These are phyloP conservation scores for Microplitis demolitor DNA, from an alignment of 1,140 invertebrate species.

Conservation along the genomic window DNA sequence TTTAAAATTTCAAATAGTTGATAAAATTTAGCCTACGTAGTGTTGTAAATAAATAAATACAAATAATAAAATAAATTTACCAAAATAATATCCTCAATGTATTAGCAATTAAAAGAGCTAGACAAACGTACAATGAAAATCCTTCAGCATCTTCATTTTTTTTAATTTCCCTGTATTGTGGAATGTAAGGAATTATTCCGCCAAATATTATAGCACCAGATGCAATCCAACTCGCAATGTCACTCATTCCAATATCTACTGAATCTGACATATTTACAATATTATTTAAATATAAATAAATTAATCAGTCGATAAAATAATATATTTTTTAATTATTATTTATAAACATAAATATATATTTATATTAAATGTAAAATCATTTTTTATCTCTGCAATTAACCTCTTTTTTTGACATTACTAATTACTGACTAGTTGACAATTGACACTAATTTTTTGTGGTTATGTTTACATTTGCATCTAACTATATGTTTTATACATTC, in stretches of 20 bases:
- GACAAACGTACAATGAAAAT: constrained; percentile 95
- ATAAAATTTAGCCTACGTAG: no score
- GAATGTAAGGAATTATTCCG: constrained; percentile 84
- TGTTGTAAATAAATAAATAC: neutral
- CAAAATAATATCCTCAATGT: constrained; percentile 97
- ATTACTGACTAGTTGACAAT: no score
- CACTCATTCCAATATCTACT: constrained; percentile 63
- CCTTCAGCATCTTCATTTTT: constrained; percentile 90
- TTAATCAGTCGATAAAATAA: neutral
- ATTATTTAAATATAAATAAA: neutral
- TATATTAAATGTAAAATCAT: no score
- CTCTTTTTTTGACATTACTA: no score
- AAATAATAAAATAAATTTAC: constrained; percentile 66
- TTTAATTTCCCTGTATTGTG: constrained; percentile 93
- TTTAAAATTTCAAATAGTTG: no score
- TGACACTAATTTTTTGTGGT: no score
- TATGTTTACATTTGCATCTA: no score
- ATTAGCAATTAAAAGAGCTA: constrained; percentile 93
- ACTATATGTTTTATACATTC: no score
- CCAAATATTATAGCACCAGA: constrained; percentile 90
- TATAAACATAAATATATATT: neutral
- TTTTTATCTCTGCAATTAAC: no score
- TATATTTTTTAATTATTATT: neutral
- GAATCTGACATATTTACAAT: constrained; percentile 36
- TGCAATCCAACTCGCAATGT: constrained; percentile 71